Conservation (phyloP, 1,140 invertebrate genomes). For the Drosophila serrata region DNA sequence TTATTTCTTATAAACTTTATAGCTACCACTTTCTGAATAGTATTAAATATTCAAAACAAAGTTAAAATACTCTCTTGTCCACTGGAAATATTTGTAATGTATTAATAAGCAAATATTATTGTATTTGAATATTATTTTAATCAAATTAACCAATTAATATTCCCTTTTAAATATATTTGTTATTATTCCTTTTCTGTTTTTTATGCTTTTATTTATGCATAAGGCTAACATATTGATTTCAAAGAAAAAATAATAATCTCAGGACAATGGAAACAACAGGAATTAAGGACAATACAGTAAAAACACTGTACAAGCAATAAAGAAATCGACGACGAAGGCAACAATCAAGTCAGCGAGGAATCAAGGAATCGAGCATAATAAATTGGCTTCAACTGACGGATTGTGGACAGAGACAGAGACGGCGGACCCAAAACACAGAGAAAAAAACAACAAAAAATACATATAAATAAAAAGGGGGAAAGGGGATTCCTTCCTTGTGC, state of each 20-base stretch:
- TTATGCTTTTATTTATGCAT: not conserved
- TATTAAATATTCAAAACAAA: too few species aligned
- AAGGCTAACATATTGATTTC: conserved; percentile 20
- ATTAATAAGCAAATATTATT: too few species aligned
- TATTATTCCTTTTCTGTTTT: fast-evolving
- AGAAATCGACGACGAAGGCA: conserved; percentile 45
- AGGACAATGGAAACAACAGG: conserved; percentile 1
- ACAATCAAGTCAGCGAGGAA: conserved; percentile 30
- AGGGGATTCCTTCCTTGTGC: conserved; percentile 21
- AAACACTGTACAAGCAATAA: conserved; percentile 45
- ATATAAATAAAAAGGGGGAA: not conserved
- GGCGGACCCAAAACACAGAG: conserved; percentile 8
- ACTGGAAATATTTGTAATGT: not conserved
- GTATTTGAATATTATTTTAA: not conserved
- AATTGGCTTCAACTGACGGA: conserved; percentile 80
- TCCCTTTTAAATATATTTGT: not conserved
- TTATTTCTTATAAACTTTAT: too few species aligned
- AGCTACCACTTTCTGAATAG: too few species aligned
- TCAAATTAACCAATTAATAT: not conserved
- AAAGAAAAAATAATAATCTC: not conserved
- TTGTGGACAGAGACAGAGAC: conserved; percentile 52
- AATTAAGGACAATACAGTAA: conserved; percentile 25
- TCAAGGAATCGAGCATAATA: conserved; percentile 75
- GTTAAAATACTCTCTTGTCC: too few species aligned
- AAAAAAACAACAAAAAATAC: not conserved